Base-by-base conservation (phyloP, 2,888 invertebrate genomes). In the Petrolisthes cinctipes region DNA sequence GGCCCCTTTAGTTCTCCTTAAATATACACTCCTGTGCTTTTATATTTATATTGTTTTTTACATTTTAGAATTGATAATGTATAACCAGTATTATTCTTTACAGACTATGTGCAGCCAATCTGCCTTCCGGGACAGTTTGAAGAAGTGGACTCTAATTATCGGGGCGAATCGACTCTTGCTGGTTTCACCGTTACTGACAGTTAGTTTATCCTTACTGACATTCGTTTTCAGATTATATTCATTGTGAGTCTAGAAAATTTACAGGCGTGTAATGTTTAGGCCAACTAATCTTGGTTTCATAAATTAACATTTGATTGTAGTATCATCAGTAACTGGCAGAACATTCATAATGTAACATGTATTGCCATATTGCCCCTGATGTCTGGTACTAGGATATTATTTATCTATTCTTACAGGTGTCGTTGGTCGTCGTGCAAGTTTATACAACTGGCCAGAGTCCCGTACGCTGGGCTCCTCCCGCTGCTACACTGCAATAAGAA, bases 81-180 rank as follows among this genome's bases (percentile, higher is more conserved):
- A 14, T 66, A 66, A 17, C 66, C 1, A 66, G 66, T 66, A 3
- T 14, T 14, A 66, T 3, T 17, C 14, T 61, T 14, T 9, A 54
- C 82, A 86, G 86, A 86, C 37, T 78, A 86, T 54, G 66, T 83
- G 11, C 86, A 86, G 83, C 86, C 86, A 20, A 51, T 86, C 17
- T 86, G 86, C 37, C 57, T 86, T 66, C 79, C 86, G n/a, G 86
- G 86, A n/a, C 53, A 83, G 61, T 86, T 86, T 56, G 80, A 86
- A 2, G 54, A 53, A 11, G n/a, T 56, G 17, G 83, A 86, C 17
- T 79, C 79, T 4, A 66, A 83, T 4, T 68, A 4, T 53, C n/a
- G 6, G n/a, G 54, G 56, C 3, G 23, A 66, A 17, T 53, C 71
- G 4, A 83, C 83, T 56, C 56, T 86, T 20, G 20, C 83, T 7